Evolutionary conservation across 2,888 invertebrate genomes (phyloP), one percentile per base, ranked within the genome.

Genomic region (Melipona bicolor): DNA sequence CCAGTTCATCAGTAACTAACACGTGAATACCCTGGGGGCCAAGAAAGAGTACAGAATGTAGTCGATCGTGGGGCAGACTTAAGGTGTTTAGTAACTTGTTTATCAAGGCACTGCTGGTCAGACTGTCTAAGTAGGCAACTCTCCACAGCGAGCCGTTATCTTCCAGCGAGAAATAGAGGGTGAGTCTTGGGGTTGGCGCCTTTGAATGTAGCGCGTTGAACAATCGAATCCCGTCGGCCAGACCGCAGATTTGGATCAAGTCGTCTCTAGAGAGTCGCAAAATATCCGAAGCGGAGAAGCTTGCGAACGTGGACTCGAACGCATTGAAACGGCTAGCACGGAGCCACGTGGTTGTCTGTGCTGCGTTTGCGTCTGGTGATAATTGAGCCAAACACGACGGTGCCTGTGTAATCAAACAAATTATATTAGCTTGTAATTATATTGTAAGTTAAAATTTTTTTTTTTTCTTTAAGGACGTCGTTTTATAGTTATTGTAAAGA

Each of bases 161-260:
- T 91, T 97, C 97, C 87, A 96, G 95, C 89, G 97, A 97, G 81
- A 98, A 96, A 95, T 98, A 99, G 75, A 99, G 95, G 0, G 98
- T 98, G 80, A 98, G 95, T 19, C 97, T 97, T 0, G 98, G 98
- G 75, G 97, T 96, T 89, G 97, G 96, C 21, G 96, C 95, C 93
- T 97, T 98, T 90, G 97, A 96, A 92, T 98, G 98, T 69, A 99
- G 95, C 54, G 98, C 97, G 94, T 99, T 99, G 95, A 97, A 98
- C 83, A 99, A 96, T 88, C 99, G 96, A 81, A 99, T 99, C 6
- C 99, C 99, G 94, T 99, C 99, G 59, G 98, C 97, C 83, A 98
- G 95, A 0, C 99, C 99, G 94, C 98, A 99, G 81, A 99, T 98
- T 95, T 99, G 98, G 79, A 99, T 98, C 62, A 99, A 95, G 95